Evolutionary conservation across 2,888 invertebrate genomes (phyloP).

Genomic region (Onthophagus sagittarius): DNA sequence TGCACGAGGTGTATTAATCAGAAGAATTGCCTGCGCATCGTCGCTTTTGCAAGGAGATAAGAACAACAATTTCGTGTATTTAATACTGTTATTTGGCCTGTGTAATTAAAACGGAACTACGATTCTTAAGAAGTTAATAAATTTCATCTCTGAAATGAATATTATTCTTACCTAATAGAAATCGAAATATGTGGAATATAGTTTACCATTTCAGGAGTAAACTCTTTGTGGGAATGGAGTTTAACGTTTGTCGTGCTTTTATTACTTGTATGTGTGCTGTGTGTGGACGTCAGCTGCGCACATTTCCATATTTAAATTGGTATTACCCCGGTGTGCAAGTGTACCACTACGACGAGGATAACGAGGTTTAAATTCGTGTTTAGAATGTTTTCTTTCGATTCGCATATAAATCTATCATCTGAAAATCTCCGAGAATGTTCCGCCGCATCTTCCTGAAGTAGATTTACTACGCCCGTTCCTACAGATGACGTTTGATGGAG

Average conservation of each 20-base stretch:
- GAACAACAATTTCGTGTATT: not conserved
- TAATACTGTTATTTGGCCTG: not conserved
- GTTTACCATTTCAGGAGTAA: not conserved
- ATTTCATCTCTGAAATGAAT: too few relatives aligned
- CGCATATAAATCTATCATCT: not conserved
- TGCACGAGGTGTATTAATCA: constrained; percentile 51
- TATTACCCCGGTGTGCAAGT: not conserved
- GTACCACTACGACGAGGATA: not conserved
- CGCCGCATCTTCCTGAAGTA: not conserved
- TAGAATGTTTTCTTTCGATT: not conserved
- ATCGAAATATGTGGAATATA: too few relatives aligned
- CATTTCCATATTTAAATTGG: constrained; percentile 12
- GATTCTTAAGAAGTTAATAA: too few relatives aligned
- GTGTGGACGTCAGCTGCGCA: constrained; percentile 9
- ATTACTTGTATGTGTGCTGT: not conserved
- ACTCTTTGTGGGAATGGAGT: not conserved
- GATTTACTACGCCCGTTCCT: not conserved
- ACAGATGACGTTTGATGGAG: not conserved
- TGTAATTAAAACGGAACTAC: not conserved
- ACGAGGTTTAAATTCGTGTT: not conserved
- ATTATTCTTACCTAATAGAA: too few relatives aligned
- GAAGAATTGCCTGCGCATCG: constrained; percentile 6
- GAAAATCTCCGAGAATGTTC: not conserved
- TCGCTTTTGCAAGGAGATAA: not conserved
- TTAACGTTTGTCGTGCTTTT: not conserved